These are phyloP conservation scores for Lynx canadensis DNA, from an alignment of 2,113 vertebrate genomes.

Conservation along the genomic window DNA sequence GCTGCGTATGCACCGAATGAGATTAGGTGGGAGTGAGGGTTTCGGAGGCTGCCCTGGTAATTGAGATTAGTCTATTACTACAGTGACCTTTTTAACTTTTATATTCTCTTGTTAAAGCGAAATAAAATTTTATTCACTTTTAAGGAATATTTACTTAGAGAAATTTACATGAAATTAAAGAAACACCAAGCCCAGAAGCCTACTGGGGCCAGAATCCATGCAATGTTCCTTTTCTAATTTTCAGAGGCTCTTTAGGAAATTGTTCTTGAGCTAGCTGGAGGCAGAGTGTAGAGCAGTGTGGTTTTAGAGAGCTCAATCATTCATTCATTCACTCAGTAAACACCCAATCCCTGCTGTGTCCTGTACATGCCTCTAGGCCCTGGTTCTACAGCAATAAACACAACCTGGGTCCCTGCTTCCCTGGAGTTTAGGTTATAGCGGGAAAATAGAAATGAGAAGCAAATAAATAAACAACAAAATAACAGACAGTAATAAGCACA, in stretches of 20 bases:
- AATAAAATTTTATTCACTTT: conserved; percentile 95
- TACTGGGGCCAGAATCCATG: conserved; percentile 30
- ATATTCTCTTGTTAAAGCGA: conserved; percentile 96
- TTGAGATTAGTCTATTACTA: conserved; percentile 98
- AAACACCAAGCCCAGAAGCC: conserved; percentile 78
- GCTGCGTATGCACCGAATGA: conserved; percentile 91
- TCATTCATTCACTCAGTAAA: neutral
- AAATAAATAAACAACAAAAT: neutral
- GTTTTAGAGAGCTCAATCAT: neutral
- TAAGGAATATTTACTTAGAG: conserved; percentile 91
- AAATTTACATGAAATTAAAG: conserved; percentile 89
- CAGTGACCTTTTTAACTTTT: conserved; percentile 98
- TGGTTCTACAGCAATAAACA: neutral
- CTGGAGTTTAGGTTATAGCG: neutral
- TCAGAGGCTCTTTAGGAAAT: conserved; percentile 52
- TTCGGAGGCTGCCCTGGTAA: conserved; percentile 94
- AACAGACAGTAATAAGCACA: neutral
- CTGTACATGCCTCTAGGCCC: neutral
- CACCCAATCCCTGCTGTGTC: neutral
- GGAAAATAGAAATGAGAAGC: neutral
- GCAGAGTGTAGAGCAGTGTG: neutral
- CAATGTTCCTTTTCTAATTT: conserved; percentile 61
- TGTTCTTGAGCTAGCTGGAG: conserved; percentile 30
- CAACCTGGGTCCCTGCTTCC: neutral
- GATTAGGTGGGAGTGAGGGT: conserved; percentile 95